Conservation (phyloP, 2,113 vertebrate species). For the Ciconia maguari region DNA sequence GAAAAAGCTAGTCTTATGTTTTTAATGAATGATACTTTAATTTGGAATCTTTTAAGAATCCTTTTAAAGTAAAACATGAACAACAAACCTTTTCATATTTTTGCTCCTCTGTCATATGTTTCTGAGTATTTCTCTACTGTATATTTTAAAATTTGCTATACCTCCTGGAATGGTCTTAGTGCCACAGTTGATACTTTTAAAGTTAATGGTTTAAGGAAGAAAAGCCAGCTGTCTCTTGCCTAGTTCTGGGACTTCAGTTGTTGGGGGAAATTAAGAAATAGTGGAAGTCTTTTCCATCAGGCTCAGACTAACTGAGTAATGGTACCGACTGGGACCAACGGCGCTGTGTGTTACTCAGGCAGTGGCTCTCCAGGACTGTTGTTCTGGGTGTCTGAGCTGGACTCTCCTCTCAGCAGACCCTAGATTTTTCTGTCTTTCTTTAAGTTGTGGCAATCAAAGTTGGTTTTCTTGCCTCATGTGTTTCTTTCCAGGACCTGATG, state of each 20-base stretch:
- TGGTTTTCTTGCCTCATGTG: rapidly evolving
- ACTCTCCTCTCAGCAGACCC: neutral
- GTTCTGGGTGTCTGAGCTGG: neutral
- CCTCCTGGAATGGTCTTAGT: neutral
- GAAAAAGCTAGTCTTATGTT: neutral
- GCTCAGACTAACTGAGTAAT: neutral
- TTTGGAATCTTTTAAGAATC: neutral
- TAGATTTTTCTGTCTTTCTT: neutral
- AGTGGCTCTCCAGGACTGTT: neutral
- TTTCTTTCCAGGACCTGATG: neutral
- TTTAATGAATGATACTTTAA: neutral
- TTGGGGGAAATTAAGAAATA: neutral
- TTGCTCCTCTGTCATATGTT: neutral
- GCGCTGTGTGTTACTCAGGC: neutral
- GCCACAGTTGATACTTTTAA: neutral
- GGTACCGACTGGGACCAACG: neutral
- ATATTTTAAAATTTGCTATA: neutral
- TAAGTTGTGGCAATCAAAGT: neutral
- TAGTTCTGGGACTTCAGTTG: neutral
- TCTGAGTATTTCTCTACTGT: neutral
- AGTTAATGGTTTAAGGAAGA: neutral
- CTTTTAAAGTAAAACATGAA: neutral
- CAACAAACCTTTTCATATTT: neutral
- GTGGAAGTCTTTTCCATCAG: neutral
- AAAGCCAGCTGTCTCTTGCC: neutral